A percentile compares a stretch with the other conserved stretches of the same genome.
Conservation (phyloP, 2,797 vertebrate species). For the Clarias laeviceps region DNA sequence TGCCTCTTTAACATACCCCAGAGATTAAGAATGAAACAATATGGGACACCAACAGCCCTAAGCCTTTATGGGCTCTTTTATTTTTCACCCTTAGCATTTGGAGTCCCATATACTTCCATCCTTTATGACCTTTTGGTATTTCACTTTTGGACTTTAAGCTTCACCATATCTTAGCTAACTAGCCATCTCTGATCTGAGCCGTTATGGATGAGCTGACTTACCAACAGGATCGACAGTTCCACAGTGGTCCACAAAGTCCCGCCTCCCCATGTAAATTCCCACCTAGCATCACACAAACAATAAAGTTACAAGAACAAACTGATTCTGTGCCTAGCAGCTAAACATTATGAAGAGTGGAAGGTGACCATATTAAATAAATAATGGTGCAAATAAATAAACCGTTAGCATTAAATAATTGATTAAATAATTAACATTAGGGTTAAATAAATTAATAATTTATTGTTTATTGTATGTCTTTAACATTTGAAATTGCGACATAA, state of each 20-base stretch:
- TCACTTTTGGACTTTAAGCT: neutral
- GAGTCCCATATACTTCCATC: neutral
- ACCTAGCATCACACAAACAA: constrained; percentile 73
- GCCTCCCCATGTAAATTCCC: constrained; percentile 85
- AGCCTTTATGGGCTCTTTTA: neutral
- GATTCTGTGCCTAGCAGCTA: neutral
- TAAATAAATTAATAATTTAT: too few relatives aligned
- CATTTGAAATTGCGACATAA: too few relatives aligned
- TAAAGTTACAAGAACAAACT: neutral
- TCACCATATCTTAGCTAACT: neutral
- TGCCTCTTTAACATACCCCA: neutral
- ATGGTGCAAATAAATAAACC: too few relatives aligned
- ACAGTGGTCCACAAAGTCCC: constrained; percentile 87
- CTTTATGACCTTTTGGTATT: neutral
- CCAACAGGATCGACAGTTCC: constrained; percentile 86
- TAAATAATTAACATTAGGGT: too few relatives aligned
- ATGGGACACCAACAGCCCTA: neutral
- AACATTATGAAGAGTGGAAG: too few relatives aligned
- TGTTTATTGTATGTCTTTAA: too few relatives aligned
- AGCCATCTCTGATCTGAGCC: neutral
- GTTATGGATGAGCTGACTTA: constrained; percentile 68
- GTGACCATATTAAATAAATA: too few relatives aligned
- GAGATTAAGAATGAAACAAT: neutral
- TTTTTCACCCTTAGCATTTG: neutral
- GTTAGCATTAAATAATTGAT: too few relatives aligned